phyloP scores from a whole-genome alignment of 2,113 vertebrate genomes.

The Gasterosteus nipponicus region DNA sequence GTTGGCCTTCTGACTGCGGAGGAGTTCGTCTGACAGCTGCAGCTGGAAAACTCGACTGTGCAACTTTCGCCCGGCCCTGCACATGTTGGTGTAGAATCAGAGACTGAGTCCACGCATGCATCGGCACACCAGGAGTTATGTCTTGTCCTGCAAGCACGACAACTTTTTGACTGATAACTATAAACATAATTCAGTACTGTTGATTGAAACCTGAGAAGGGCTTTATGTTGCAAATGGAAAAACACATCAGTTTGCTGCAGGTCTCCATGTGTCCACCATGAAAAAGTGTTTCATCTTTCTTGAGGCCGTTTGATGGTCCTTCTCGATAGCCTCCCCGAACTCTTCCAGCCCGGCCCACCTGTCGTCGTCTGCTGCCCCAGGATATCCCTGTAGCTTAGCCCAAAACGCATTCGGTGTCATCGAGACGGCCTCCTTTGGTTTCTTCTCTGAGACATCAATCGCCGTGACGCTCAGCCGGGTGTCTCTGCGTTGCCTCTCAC shows the following conservation, averaged over 20 bases:
- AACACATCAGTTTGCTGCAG: not conserved
- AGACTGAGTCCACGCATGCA: not conserved
- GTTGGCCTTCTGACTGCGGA: not conserved
- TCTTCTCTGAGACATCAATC: not conserved
- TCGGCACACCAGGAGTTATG: not conserved
- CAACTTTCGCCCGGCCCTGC: not conserved
- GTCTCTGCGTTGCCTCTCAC: too few species aligned
- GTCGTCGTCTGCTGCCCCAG: not conserved
- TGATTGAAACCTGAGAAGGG: not conserved
- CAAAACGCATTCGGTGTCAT: not conserved
- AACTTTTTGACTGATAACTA: not conserved
- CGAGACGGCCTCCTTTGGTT: not conserved
- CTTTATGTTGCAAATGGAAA: not conserved
- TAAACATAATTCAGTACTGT: not conserved
- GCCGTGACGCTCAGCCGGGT: too few species aligned
- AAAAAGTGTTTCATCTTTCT: not conserved
- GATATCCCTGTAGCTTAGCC: not conserved
- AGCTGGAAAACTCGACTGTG: not conserved
- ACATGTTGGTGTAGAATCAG: not conserved
- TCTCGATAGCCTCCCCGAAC: not conserved
- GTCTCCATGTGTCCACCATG: not conserved
- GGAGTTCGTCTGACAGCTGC: not conserved
- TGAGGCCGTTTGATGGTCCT: not conserved
- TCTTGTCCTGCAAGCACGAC: not conserved
- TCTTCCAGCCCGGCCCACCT: not conserved